Percentiles rank a stretch among this genome's conserved stretches.
Evolutionary conservation across 1,140 invertebrate species (phyloP).

Genomic region (Eumeta japonica): DNA sequence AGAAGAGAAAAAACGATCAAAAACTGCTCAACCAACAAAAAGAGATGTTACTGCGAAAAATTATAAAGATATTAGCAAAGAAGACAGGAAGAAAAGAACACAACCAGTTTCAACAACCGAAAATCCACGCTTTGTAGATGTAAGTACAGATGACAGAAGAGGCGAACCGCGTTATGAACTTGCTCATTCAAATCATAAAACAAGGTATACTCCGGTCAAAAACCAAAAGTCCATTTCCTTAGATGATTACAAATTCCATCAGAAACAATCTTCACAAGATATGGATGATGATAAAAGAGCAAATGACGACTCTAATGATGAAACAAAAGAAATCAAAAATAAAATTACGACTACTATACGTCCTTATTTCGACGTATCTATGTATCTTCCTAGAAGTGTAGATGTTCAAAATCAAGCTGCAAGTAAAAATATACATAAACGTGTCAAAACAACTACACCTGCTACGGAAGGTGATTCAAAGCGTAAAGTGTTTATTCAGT

Average conservation of each 20-base stretch:
- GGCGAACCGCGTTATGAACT: conserved; percentile 46
- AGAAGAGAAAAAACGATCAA: conserved; percentile 23
- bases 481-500: too few species aligned
- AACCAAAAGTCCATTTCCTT: conserved; percentile 34
- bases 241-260: conserved; percentile 34
- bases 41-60: conserved; percentile 18
- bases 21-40: conserved; percentile 30
- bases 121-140: conserved; percentile 29
- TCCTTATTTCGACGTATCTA: conserved; percentile 29
- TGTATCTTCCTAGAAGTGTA: conserved; percentile 25
- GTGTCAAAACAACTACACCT: too few species aligned
- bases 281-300: too few species aligned
- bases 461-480: too few species aligned
- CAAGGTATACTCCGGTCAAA: conserved; percentile 34
- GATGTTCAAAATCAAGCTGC: conserved; percentile 18
- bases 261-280: too few species aligned
- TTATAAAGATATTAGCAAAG: conserved; percentile 45
- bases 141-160: conserved; percentile 30
- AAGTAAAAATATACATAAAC: too few species aligned
- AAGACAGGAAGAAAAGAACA: conserved; percentile 24
- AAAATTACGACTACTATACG: conserved; percentile 10
- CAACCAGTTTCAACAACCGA: conserved; percentile 16
- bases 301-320: too few species aligned
- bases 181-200: conserved; percentile 38
- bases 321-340: conserved; percentile 7